Evolutionary conservation across 2,888 invertebrate genomes (phyloP), one percentile per base, ranked within the genome.

Genomic region (Eristalinus aeneus): DNA sequence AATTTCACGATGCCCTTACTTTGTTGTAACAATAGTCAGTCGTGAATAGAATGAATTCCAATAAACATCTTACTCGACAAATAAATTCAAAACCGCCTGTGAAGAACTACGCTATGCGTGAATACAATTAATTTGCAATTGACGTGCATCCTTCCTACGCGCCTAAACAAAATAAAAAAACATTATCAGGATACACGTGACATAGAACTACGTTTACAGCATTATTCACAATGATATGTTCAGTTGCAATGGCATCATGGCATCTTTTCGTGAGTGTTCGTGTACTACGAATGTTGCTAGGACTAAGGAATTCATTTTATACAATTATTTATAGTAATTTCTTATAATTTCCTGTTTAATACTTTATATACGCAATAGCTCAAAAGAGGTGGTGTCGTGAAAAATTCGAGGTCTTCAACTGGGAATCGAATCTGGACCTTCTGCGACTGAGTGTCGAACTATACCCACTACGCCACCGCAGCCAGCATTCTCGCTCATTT

Each of bases 221-320:
- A 75, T 27, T 81, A 81, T 85, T 85, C 80, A 81, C 80, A 76
- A 76, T 85, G 85, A 85, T 85, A 85, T 85, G 81, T 81, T 85
- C 63, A 68, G 85, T 81, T 85, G 81, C 85, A 81, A 68, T 85
- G 81, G 76, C 75, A 79, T n/a, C n/a, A n/a, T 83, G 11, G 61
- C 58, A 27, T 22, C 58, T 31, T 22, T 64, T 31, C 68, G 61
- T 63, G 23, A n/a, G n/a, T 9, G 46, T 67, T n/a, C 6, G 23
- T 78, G 10, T 60, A 68, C 46, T 22, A 67, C 67, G n/a, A n/a
- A 71, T 73, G 46, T 74, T 58, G 65, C 22, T 69, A 69, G 53
- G 27, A 46, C 31, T 31, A 31, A 31, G n/a, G 36, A 22, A 20
- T 16, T 81, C 68, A 36, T 63, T 61, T 60, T 78, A 16, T 73